Percentiles rank a stretch among this genome's conserved stretches.
Evolutionary conservation across 2,888 invertebrate genomes (phyloP).

Genomic region (Physocephala rufipes): DNA sequence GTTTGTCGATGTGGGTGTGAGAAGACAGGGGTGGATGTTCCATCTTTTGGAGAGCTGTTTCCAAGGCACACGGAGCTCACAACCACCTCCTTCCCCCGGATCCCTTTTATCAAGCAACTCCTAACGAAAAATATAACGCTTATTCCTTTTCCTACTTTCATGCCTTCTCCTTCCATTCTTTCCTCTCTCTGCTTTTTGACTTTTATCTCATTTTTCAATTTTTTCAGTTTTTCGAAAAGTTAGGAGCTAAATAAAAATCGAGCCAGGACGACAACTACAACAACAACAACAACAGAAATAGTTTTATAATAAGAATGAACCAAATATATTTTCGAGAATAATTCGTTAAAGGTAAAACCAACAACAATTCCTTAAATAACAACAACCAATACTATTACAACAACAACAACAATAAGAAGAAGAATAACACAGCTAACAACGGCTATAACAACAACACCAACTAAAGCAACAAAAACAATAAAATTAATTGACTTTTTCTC

Average conservation of each 20-base stretch:
- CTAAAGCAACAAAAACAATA: slow-evolving; percentile 9
- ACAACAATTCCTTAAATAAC: slow-evolving; percentile 25
- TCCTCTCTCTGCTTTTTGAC: not conserved
- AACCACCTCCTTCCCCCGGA: too few relatives aligned
- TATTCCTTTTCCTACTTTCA: not conserved
- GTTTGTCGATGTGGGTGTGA: too few relatives aligned
- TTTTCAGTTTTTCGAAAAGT: not conserved
- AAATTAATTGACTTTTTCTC: slow-evolving; percentile 29
- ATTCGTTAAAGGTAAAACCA: not conserved
- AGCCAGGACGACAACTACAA: not conserved
- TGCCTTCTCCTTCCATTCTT: not conserved
- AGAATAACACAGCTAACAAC: slow-evolving; percentile 1
- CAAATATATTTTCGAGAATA: too few relatives aligned
- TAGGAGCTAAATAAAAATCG: not conserved
- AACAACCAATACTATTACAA: slow-evolving; percentile 17
- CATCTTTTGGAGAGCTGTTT: too few relatives aligned
- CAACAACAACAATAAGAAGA: slow-evolving; percentile 13
- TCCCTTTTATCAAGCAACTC: too few relatives aligned
- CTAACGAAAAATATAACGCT: too few relatives aligned
- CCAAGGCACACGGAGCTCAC: too few relatives aligned
- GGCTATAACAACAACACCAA: too few relatives aligned
- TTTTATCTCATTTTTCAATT: not conserved
- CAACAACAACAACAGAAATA: not conserved
- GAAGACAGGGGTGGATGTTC: too few relatives aligned
- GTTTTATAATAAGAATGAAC: not conserved